Evolutionary conservation across 2,797 vertebrate genomes (phyloP).

Genomic region (Chromis chromis): DNA sequence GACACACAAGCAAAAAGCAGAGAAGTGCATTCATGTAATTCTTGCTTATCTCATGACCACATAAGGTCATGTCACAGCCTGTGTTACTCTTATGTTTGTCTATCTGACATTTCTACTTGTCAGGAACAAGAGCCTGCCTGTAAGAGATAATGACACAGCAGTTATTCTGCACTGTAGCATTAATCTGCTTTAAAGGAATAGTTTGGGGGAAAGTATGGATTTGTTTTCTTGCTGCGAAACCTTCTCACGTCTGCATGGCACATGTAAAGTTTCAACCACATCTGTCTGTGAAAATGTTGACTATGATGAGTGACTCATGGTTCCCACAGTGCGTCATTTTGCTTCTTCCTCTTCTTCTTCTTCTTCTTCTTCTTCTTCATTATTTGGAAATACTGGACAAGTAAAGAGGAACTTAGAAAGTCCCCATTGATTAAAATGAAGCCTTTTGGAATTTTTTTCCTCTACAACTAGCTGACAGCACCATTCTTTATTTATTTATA

Average conservation of each 20-base stretch:
- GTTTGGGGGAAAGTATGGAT: not conserved
- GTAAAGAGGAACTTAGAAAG: conserved; percentile 60
- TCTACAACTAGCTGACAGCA: not conserved
- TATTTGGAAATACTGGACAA: conserved; percentile 35
- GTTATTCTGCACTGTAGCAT: not conserved
- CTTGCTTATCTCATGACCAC: conserved; percentile 36
- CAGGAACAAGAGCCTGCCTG: conserved; percentile 37
- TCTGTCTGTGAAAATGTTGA: not conserved
- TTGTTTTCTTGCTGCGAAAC: not conserved
- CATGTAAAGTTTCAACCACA: no score
- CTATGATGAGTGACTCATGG: conserved; percentile 5
- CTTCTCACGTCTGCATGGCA: no score
- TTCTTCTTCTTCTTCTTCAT: conserved; percentile 28
- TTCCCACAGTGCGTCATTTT: conserved; percentile 32
- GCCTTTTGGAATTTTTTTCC: conserved; percentile 22
- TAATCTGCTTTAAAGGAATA: not conserved
- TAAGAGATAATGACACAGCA: conserved; percentile 40
- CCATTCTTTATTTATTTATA: conserved; percentile 33
- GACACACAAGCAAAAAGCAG: not conserved
- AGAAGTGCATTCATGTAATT: conserved; percentile 37
- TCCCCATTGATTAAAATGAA: conserved; percentile 47
- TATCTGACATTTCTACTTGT: conserved; percentile 21
- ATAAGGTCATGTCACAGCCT: conserved; percentile 20
- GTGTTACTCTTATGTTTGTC: conserved; percentile 1
- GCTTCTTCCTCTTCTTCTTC: conserved; percentile 23